A percentile compares a stretch with the other conserved stretches of the same genome.
Conservation (phyloP, 2,797 vertebrate species). For the Sebastes miniatus region DNA sequence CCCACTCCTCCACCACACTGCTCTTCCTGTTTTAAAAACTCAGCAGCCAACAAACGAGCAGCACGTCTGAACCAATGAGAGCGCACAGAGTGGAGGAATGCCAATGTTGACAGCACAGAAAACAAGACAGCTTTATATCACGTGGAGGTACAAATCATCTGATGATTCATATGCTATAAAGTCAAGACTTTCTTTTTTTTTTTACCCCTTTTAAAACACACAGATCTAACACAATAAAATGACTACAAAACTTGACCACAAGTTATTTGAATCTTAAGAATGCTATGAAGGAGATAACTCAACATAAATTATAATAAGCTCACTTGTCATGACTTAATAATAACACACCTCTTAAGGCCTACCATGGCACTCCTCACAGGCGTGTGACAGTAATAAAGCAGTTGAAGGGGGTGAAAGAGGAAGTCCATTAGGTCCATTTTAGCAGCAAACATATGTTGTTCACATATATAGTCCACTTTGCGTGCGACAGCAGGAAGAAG, state of each 20-base stretch:
- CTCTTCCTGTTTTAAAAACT: neutral
- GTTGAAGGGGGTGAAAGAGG: constrained; percentile 32
- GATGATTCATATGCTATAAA: neutral
- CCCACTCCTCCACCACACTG: neutral
- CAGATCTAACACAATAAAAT: neutral
- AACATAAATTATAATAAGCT: neutral
- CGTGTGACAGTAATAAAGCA: neutral
- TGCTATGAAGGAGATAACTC: neutral
- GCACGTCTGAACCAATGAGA: constrained; percentile 28
- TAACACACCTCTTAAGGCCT: no score
- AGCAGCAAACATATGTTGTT: neutral
- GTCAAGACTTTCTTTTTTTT: fast-evolving
- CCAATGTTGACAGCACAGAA: constrained; percentile 1
- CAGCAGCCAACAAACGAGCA: constrained; percentile 36
- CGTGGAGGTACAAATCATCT: neutral
- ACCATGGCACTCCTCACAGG: fast-evolving
- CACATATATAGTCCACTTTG: neutral
- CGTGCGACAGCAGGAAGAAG: constrained; percentile 10
- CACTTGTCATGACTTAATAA: no score
- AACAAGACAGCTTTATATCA: neutral
- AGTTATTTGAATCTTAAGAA: neutral
- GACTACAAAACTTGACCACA: neutral
- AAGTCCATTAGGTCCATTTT: constrained; percentile 42
- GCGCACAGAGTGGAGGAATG: constrained; percentile 26
- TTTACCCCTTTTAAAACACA: neutral